Percentiles rank a stretch among this genome's conserved stretches.
Conservation (phyloP, 2,888 invertebrate species). For the Hirtodrosophila cameraria region DNA sequence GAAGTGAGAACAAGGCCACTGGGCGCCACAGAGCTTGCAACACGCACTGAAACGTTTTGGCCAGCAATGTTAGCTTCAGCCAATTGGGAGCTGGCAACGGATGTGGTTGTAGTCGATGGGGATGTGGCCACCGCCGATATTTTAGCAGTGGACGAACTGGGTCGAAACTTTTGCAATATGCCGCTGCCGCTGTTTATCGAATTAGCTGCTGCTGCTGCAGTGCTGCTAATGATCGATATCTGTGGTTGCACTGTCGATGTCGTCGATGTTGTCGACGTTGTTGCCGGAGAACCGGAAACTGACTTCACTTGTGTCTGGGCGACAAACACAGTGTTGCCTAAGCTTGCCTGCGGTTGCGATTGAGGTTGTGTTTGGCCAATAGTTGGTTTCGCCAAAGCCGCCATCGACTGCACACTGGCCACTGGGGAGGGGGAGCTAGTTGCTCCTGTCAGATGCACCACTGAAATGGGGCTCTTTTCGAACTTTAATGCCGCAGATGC, state of each 20-base stretch:
- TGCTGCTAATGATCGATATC: slow-evolving; percentile 68
- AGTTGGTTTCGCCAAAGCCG: slow-evolving; percentile 11
- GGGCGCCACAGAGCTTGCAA: slow-evolving; percentile 52
- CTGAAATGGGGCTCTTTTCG: slow-evolving; percentile 50
- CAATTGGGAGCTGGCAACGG: slow-evolving; percentile 12
- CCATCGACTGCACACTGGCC: slow-evolving; percentile 7
- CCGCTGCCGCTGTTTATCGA: slow-evolving; percentile 38
- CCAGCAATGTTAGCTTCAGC: slow-evolving; percentile 8
- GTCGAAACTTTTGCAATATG: slow-evolving; percentile 81
- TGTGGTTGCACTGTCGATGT: slow-evolving; percentile 61
- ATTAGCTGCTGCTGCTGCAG: slow-evolving; percentile 20
- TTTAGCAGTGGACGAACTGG: slow-evolving; percentile 60
- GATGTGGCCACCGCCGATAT: slow-evolving; percentile 47
- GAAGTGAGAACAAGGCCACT: slow-evolving; percentile 58
- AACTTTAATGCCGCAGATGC: slow-evolving; percentile 49
- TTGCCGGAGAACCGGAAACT: background rate
- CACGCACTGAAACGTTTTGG: slow-evolving; percentile 52
- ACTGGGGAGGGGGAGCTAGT: slow-evolving; percentile 23
- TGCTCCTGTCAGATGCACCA: slow-evolving; percentile 30
- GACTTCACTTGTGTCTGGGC: background rate
- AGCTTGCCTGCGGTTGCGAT: background rate
- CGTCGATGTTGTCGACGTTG: slow-evolving; percentile 30
- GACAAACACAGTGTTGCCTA: slow-evolving; percentile 9
- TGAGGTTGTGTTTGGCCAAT: background rate
- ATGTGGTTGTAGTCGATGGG: slow-evolving; percentile 27